Percentiles rank a stretch among this genome's conserved stretches.
Conservation (phyloP, 1,140 invertebrate species). For the Drosophila ambigua region DNA sequence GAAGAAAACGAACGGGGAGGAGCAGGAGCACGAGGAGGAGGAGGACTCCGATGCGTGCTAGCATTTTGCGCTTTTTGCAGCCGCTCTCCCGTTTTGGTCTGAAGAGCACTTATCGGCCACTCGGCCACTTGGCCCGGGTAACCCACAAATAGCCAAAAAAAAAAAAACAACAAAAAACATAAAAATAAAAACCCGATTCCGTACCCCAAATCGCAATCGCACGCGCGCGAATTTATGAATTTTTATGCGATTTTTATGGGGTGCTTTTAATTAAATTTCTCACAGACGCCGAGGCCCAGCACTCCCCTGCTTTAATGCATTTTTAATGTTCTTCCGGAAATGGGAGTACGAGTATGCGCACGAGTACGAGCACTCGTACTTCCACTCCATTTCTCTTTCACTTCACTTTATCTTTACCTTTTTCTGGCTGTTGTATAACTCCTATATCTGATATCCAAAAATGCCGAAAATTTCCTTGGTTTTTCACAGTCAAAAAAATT, state of each 20-base stretch:
- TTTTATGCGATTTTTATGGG: slow-evolving; percentile 52
- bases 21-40: background rate
- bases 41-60: slow-evolving; percentile 34
- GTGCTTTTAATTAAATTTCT: slow-evolving; percentile 56
- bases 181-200: slow-evolving; percentile 1
- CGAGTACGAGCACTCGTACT: slow-evolving; percentile 1
- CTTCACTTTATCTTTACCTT: slow-evolving; percentile 42
- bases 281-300: background rate
- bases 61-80: slow-evolving; percentile 62
- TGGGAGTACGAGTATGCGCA: background rate
- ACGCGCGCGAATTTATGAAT: slow-evolving; percentile 66
- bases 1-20: slow-evolving; percentile 1
- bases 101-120: slow-evolving; percentile 38
- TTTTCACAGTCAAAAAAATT: slow-evolving; percentile 18
- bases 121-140: slow-evolving; percentile 35
- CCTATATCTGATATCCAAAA: slow-evolving; percentile 5
- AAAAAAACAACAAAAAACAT: background rate
- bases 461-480: background rate
- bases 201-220: slow-evolving; percentile 48
- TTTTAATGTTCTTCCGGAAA: slow-evolving; percentile 41
- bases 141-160: slow-evolving; percentile 1
- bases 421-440: background rate
- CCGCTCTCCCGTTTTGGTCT: slow-evolving; percentile 61
- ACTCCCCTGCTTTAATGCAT: slow-evolving; percentile 39
- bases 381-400: slow-evolving; percentile 18